Conservation (phyloP, 2,113 vertebrate genomes). For the Bothrops jararaca region DNA sequence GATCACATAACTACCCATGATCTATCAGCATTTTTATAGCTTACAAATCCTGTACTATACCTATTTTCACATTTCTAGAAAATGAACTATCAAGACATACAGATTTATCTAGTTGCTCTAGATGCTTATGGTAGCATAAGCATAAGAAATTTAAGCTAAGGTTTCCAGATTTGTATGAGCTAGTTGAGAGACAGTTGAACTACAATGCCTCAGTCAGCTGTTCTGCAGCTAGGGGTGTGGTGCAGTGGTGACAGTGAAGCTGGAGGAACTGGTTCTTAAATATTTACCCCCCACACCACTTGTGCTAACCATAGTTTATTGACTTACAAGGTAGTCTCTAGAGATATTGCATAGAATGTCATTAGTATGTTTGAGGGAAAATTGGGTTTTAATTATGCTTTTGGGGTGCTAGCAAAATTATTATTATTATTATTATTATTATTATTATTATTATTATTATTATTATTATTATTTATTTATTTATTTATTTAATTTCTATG, state of each 20-base stretch:
- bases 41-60: not conserved
- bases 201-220: not conserved
- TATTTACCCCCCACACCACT: not conserved
- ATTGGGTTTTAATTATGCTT: not conserved
- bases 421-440: no score
- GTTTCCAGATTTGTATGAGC: not conserved
- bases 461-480: no score
- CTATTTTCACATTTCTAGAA: not conserved
- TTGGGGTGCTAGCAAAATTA: not conserved
- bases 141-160: not conserved
- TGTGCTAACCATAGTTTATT: not conserved
- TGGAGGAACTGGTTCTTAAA: not conserved
- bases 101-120: not conserved
- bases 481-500: no score
- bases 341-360: not conserved
- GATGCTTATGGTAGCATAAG: not conserved
- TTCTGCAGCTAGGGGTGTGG: not conserved
- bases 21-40: not conserved
- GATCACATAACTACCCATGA: not conserved
- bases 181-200: not conserved
- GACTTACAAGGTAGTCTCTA: not conserved
- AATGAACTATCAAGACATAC: not conserved
- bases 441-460: no score
- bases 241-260: not conserved
- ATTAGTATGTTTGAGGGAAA: not conserved